These are phyloP conservation scores for Martes martes DNA, from an alignment of 2,113 vertebrate genomes.

Conservation along the genomic window DNA sequence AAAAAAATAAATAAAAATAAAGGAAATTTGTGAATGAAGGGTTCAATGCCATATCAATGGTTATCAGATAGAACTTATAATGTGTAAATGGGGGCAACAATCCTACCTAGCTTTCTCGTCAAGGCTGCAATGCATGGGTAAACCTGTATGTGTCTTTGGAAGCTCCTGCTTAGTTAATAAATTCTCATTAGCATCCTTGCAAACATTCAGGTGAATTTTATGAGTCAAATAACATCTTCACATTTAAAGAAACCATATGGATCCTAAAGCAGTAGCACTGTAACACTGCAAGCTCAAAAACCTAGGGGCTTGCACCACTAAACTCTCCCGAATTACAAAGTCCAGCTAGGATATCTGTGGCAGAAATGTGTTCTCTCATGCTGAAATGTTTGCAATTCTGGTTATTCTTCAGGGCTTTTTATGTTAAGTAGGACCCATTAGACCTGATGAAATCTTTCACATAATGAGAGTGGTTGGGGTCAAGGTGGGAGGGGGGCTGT, in stretches of 20 bases:
- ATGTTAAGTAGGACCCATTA: not conserved
- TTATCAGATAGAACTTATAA: not conserved
- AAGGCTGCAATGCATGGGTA: not conserved
- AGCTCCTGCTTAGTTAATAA: not conserved
- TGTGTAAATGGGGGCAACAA: not conserved
- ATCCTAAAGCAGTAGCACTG: not conserved
- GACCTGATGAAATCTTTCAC: not conserved
- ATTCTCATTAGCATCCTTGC: not conserved
- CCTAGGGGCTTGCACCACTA: not conserved
- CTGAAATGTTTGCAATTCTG: not conserved
- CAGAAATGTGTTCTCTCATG: not conserved
- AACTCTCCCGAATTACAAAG: not conserved
- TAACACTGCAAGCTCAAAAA: not conserved
- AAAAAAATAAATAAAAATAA: not conserved
- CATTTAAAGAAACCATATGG: not conserved
- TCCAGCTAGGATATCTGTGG: not conserved
- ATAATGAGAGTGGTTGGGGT: not conserved
- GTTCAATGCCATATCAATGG: not conserved
- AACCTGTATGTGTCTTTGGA: not conserved
- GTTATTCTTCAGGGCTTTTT: not conserved
- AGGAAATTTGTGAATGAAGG: not conserved
- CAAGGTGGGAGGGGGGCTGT: fast-evolving
- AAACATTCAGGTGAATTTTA: not conserved
- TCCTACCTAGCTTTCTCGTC: not conserved
- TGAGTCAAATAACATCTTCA: not conserved